These are phyloP conservation scores for Charanyca ferruginea DNA, from an alignment of 2,888 invertebrate species.

Conservation along the genomic window DNA sequence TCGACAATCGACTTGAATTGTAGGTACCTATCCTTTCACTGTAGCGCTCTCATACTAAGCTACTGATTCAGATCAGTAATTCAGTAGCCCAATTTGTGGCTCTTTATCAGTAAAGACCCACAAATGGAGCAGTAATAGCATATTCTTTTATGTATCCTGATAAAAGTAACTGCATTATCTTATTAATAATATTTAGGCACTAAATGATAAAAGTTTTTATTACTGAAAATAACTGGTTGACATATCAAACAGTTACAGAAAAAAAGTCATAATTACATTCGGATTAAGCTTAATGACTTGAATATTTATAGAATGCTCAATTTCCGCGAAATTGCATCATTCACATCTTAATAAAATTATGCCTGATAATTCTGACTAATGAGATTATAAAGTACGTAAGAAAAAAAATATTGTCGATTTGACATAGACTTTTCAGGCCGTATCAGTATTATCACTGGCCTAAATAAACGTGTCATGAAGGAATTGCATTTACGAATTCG, in stretches of 20 bases:
- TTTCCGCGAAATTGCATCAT: constrained; percentile 40
- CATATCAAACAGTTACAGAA: neutral
- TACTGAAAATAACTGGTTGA: neutral
- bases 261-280: constrained; percentile 15
- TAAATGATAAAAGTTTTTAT: neutral
- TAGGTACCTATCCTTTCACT: too few species aligned
- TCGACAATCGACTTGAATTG: too few species aligned
- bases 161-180: too few species aligned
- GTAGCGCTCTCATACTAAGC: too few species aligned
- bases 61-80: too few species aligned
- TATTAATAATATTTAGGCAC: too few species aligned
- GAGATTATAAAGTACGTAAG: neutral
- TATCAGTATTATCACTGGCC: constrained; percentile 12
- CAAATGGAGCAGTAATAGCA: neutral
- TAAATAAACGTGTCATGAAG: constrained; percentile 7
- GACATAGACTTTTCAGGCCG: constrained; percentile 7
- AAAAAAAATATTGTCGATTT: constrained; percentile 22
- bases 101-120: too few species aligned
- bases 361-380: constrained; percentile 13
- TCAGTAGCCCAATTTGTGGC: too few species aligned
- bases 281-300: neutral
- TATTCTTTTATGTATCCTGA: neutral
- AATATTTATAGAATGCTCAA: neutral
- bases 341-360: neutral
- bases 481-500: constrained; percentile 1